phyloP scores from a whole-genome alignment of 2,888 invertebrate species.

The Drosophila cognata region DNA sequence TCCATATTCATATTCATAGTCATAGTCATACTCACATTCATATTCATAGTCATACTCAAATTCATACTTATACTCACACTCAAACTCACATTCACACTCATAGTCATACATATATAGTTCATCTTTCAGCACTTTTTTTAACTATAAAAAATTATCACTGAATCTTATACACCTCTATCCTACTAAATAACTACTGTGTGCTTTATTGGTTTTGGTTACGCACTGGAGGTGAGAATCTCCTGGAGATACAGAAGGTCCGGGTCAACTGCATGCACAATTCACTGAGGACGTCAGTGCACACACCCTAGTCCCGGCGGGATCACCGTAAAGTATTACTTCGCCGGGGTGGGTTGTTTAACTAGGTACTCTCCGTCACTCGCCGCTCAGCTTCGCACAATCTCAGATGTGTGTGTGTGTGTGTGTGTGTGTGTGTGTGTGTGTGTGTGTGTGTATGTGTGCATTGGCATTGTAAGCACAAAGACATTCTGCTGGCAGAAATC shows the following conservation, averaged over 20 bases:
- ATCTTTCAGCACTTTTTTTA: constrained; percentile 1
- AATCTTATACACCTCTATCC: constrained; percentile 3
- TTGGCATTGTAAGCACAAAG: constrained; percentile 15
- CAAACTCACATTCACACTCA: neutral
- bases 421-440: neutral
- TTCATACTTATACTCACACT: neutral
- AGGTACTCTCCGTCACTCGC: too few species aligned
- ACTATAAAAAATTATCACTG: neutral
- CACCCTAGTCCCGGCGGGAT: too few species aligned
- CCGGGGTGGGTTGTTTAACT: too few species aligned
- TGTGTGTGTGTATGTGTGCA: neutral
- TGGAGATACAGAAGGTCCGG: too few species aligned
- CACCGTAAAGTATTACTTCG: too few species aligned
- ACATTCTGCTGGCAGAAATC: constrained; percentile 6
- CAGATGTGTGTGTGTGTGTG: neutral
- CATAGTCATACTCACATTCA: neutral
- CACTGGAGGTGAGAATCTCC: too few species aligned
- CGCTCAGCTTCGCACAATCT: too few species aligned
- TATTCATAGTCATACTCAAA: too few species aligned
- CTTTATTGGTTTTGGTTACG: neutral
- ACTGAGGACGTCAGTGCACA: too few species aligned
- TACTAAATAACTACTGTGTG: constrained; percentile 18
- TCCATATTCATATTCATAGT: neutral
- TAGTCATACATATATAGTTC: neutral
- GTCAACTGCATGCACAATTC: too few species aligned